Percentiles rank a stretch among this genome's conserved stretches.
These are phyloP conservation scores for Riparia riparia DNA, from an alignment of 2,113 vertebrate species.

Conservation along the genomic window DNA sequence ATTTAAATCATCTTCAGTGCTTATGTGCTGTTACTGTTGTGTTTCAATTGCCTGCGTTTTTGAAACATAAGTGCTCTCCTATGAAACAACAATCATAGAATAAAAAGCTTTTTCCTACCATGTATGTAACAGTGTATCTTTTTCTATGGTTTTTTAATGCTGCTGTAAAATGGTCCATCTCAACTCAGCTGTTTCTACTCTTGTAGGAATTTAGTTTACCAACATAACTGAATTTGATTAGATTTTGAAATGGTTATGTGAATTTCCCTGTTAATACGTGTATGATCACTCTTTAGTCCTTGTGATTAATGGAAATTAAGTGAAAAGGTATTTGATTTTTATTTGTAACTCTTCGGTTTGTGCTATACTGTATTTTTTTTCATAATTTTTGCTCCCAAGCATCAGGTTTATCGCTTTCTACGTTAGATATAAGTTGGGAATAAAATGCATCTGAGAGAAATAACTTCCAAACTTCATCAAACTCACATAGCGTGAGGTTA, in stretches of 20 bases:
- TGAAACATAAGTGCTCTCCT: not conserved
- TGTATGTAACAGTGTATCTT: not conserved
- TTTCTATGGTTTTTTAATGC: not conserved
- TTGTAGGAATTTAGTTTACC: not conserved
- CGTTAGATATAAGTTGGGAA: not conserved
- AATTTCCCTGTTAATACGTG: not conserved
- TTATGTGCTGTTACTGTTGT: not conserved
- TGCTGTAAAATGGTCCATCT: not conserved
- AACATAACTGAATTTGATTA: not conserved
- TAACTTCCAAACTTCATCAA: not conserved
- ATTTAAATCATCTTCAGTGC: conserved; percentile 19
- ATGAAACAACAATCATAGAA: not conserved
- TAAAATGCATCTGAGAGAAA: not conserved
- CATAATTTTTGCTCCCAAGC: not conserved
- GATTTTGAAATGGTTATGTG: not conserved
- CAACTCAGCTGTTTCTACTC: not conserved
- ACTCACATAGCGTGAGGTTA: accelerated
- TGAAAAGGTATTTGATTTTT: not conserved
- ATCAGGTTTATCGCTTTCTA: not conserved
- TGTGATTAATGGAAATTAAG: not conserved
- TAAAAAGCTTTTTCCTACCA: conserved; percentile 46
- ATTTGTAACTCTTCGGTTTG: not conserved
- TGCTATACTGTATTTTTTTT: not conserved
- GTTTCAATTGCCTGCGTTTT: not conserved
- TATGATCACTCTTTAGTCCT: not conserved